Base-by-base conservation (phyloP, 2,888 invertebrate genomes). In the Micoletzkya japonica region DNA sequence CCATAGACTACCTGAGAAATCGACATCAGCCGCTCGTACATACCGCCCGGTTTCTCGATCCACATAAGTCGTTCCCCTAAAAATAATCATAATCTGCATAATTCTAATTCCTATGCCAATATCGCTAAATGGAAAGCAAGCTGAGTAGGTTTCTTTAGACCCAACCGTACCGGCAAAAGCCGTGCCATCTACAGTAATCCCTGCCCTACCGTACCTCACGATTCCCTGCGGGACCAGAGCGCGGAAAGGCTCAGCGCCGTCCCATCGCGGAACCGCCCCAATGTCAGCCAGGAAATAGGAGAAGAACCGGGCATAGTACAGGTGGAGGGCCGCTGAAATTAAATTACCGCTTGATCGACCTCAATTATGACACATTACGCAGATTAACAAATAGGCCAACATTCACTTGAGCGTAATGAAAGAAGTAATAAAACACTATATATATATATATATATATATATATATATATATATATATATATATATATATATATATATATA, bases 261-360 rank as follows among this genome's bases (percentile, higher is more conserved):
- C 57, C 28, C 57, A 39, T 3, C 30, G 89, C 4, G 90, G 89
- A 17, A 92, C 88, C 81, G 92, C 87, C 0, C 93, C 93, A 74
- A 91, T 87, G 2, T 91, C 91, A 86, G 93, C 90, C 69, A 98
- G 88, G 86, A 98, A 98, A 86, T 97, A 92, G 83, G 90, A 91
- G 86, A 96, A 90, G 87, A 99, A 98, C 58, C 98, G 90, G 2
- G 98, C 95, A 87, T 94, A 98, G 85, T 95, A 98, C 77, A 99
- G 90, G 89, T 99, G 98, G 61, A 97, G 87, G 14, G 92, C 92
- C 44, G 95, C 96, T 91, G 85, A 50, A 84, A 84, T n/a, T n/a
- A n/a, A n/a, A 61, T 24, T 32, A n/a, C 10, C 17, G 32, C 10
- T 28, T 44, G 44, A 44, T 20, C 44, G 10, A 14, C 20, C 44